Evolutionary conservation across 2,888 invertebrate genomes (phyloP).

Genomic region (Netelia fuscicornis): DNA sequence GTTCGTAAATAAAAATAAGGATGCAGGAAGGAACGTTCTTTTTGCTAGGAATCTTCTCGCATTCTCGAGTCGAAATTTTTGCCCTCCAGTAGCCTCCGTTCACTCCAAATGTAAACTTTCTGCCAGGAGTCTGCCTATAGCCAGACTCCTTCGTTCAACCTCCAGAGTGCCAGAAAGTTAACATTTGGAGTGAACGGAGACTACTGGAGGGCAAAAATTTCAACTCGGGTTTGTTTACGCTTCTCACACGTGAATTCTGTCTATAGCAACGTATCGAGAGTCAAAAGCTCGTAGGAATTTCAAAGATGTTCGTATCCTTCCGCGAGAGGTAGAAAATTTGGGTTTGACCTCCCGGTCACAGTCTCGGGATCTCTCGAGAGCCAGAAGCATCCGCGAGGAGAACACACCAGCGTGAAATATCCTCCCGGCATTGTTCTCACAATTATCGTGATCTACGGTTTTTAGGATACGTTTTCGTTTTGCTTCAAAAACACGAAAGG

Average conservation of each 20-base stretch:
- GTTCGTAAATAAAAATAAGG: constrained; percentile 12
- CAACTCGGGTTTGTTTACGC: neutral
- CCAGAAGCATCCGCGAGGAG: constrained; percentile 46
- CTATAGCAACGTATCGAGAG: constrained; percentile 14
- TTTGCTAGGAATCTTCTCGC: constrained; percentile 18
- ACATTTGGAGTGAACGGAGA: too few relatives aligned
- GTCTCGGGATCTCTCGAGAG: constrained; percentile 8
- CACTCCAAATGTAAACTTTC: too few relatives aligned
- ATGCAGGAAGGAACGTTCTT: neutral
- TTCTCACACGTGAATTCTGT: neutral
- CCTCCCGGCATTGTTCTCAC: constrained; percentile 84
- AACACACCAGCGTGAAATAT: constrained; percentile 80
- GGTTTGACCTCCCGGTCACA: constrained; percentile 36
- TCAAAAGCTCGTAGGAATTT: constrained; percentile 32
- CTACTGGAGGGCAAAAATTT: too few relatives aligned
- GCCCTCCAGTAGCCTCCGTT: too few relatives aligned
- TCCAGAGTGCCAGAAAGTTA: too few relatives aligned
- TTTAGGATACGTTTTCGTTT: constrained; percentile 65
- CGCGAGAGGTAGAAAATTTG: neutral
- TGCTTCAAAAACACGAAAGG: constrained; percentile 57
- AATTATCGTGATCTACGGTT: constrained; percentile 84
- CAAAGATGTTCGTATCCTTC: neutral
- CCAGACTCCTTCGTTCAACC: too few relatives aligned
- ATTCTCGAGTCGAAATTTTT: neutral
- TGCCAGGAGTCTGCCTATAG: too few relatives aligned